Evolutionary conservation across 2,888 invertebrate species (phyloP).

Genomic region (Drosophila antonietae): DNA sequence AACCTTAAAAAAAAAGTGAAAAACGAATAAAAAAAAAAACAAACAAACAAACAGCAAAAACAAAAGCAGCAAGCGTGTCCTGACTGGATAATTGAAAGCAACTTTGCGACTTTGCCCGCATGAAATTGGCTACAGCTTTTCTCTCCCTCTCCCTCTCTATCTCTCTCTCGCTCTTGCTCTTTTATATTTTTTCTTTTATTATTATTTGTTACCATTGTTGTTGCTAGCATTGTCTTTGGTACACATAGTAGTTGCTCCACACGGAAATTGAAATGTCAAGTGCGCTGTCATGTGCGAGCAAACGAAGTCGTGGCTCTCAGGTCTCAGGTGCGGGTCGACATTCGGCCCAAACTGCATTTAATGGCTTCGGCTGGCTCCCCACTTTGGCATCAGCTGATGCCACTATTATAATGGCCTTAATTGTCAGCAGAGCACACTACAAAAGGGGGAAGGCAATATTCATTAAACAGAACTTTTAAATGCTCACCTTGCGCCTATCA

Average conservation of each 20-base stretch:
- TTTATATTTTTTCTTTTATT: slow-evolving; percentile 6
- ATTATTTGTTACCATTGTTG: slow-evolving; percentile 25
- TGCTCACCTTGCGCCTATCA: slow-evolving; percentile 22
- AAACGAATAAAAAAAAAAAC: slow-evolving; percentile 27
- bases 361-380: slow-evolving; percentile 33
- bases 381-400: slow-evolving; percentile 31
- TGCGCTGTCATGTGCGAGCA: slow-evolving; percentile 55
- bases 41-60: slow-evolving; percentile 49
- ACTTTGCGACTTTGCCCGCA: slow-evolving; percentile 70
- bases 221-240: slow-evolving; percentile 37
- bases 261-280: slow-evolving; percentile 76
- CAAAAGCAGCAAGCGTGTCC: slow-evolving; percentile 68
- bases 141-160: slow-evolving; percentile 12
- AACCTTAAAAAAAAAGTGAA: slow-evolving; percentile 16
- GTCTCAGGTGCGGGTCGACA: slow-evolving; percentile 1
- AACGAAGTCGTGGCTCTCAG: slow-evolving; percentile 12
- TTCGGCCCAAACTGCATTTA: slow-evolving; percentile 42
- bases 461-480: slow-evolving; percentile 35
- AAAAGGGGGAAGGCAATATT: slow-evolving; percentile 19
- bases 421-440: slow-evolving; percentile 39
- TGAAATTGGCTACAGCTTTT: slow-evolving; percentile 65
- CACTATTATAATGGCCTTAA: slow-evolving; percentile 57
- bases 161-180: slow-evolving; percentile 5
- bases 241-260: slow-evolving; percentile 43
- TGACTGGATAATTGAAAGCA: slow-evolving; percentile 80